Evolutionary conservation across 2,113 vertebrate genomes (phyloP).

Genomic region (Uria aalge): DNA sequence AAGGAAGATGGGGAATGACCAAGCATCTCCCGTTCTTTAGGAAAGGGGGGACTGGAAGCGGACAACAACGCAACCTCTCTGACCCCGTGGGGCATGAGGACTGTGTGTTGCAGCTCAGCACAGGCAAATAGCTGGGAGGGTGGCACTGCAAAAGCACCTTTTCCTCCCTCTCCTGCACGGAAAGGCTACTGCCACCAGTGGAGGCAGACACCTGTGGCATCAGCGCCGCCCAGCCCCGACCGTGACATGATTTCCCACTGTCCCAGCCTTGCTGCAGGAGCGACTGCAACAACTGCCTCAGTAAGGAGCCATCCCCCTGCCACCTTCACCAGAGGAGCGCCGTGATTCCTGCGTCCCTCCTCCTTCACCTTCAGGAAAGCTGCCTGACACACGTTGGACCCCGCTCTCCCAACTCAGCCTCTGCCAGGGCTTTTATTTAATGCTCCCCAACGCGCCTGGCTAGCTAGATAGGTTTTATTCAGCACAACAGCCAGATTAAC

Average conservation of each 20-base stretch:
- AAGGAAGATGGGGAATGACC: background rate
- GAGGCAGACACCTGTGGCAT: conserved; percentile 36
- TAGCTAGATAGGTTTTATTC: conserved; percentile 33
- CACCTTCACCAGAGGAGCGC: background rate
- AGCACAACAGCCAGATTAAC: background rate
- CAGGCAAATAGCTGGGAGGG: background rate
- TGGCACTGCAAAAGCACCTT: background rate
- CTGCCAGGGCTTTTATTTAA: conserved; percentile 24
- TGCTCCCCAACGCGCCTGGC: background rate
- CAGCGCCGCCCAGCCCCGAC: background rate
- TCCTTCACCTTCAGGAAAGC: background rate
- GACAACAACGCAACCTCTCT: background rate
- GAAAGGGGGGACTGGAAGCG: background rate
- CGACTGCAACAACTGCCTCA: background rate
- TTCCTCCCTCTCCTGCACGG: background rate
- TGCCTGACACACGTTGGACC: background rate
- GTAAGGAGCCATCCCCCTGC: background rate
- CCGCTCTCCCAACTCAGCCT: background rate
- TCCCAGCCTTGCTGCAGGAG: background rate
- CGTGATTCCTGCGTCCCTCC: background rate
- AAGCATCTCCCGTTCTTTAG: background rate
- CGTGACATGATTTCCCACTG: background rate
- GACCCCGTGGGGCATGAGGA: rapidly evolving
- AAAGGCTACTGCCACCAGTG: background rate
- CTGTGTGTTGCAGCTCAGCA: background rate